Percentiles rank a stretch among this genome's conserved stretches.
Evolutionary conservation across 2,113 vertebrate genomes (phyloP).

Genomic region (Ceyx melanurus): DNA sequence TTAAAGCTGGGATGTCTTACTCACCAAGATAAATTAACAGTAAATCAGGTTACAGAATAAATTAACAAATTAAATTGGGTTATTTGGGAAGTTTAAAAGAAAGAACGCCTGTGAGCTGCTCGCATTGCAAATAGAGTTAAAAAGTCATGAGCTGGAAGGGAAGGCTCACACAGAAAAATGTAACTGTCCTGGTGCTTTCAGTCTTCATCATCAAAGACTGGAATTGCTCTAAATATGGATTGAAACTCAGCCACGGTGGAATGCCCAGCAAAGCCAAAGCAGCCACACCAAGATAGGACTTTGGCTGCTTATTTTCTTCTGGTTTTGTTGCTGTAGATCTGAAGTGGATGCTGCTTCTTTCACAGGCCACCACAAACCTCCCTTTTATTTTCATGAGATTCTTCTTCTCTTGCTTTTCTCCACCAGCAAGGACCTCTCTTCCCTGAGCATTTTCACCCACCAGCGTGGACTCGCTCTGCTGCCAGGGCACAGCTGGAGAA

Average conservation of each 20-base stretch:
- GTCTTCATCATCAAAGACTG: neutral
- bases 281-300: neutral
- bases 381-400: neutral
- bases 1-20: constrained; percentile 66
- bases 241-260: neutral
- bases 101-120: constrained; percentile 2
- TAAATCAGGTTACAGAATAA: constrained; percentile 63
- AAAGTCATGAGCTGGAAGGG: neutral
- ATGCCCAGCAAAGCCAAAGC: neutral
- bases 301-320: neutral
- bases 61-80: constrained; percentile 69
- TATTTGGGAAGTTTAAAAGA: constrained; percentile 39
- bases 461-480: neutral
- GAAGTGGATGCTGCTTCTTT: neutral
- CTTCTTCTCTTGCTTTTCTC: neutral
- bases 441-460: accelerated
- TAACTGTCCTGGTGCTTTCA: neutral
- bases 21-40: constrained; percentile 65
- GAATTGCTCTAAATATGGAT: neutral
- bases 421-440: neutral
- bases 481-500: accelerated
- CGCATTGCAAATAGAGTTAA: neutral
- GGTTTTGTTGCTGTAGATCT: neutral
- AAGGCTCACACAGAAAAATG: neutral
- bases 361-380: neutral